A percentile compares a stretch with the other conserved stretches of the same genome.
These are phyloP conservation scores for Phortica okadai DNA, from an alignment of 2,888 invertebrate genomes.

Conservation along the genomic window DNA sequence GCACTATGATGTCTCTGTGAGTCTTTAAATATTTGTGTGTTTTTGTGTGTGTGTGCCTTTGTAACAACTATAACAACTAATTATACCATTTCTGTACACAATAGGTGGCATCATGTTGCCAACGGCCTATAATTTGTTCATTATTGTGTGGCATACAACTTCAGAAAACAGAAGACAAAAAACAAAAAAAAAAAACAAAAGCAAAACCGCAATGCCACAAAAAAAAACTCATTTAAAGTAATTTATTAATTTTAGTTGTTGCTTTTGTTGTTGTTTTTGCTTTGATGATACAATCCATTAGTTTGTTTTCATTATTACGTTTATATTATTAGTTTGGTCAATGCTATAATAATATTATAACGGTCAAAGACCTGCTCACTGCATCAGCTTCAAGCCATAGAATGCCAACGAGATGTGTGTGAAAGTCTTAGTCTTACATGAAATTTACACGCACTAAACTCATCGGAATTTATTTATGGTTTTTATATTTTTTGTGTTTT, in stretches of 20 bases:
- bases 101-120: neutral
- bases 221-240: constrained; percentile 18
- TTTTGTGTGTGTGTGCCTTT: neutral
- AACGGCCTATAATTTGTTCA: neutral
- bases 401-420: neutral
- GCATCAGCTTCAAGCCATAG: neutral
- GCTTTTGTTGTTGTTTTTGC: neutral
- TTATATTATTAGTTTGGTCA: constrained; percentile 3
- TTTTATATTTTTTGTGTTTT: neutral
- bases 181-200: neutral
- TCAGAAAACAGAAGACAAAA: neutral
- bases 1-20: neutral
- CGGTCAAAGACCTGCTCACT: constrained; percentile 11
- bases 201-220: neutral
- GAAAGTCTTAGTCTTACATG: neutral
- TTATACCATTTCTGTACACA: too few relatives aligned
- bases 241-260: constrained; percentile 17
- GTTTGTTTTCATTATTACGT: constrained; percentile 1
- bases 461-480: too few relatives aligned
- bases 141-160: neutral
- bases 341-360: neutral
- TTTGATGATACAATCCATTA: neutral
- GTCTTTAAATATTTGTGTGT: neutral
- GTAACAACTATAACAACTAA: too few relatives aligned
- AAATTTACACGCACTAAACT: neutral